Base-by-base conservation (phyloP, 1,140 invertebrate genomes). In the Drosophila varians region DNA sequence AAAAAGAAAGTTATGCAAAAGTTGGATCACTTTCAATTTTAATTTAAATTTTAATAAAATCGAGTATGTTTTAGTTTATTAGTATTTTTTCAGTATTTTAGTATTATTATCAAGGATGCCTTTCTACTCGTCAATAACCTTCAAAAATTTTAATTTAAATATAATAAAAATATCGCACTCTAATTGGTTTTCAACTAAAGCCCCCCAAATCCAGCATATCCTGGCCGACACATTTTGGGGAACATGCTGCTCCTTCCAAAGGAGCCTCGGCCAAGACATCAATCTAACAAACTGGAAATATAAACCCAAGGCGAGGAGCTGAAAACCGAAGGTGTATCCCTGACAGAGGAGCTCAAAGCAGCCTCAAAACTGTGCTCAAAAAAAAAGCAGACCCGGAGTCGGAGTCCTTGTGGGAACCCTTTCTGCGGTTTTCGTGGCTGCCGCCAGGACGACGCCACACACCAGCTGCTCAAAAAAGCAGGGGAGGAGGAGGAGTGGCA, bases 371-470 rank as follows among this genome's bases (percentile, higher is more conserved):
- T 19, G 55, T 7, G 34, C 11, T 18, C 45, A 5, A 40, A 40
- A 25, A 53, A 19, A 3, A 9, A 11, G 3, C 1, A 26, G 6
- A 14, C 36, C 36, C 4, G 36, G 12, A 38, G 36, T 5, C 16
- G 38, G 14, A 7, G 38, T 42, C 38, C 16, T 26, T 19, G 5
- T 34, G 12, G 28, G 43, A 47, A 65, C 34, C 56, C 43, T 65
- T 71, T 71, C 34, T 26, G 28, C 36, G 47, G 58, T 38, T 46
- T 18, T 52, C 25, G 68, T 38, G 53, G 65, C 26, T 34, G 64
- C 45, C 68, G 64, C 40, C 68, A 28, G 55, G 42, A 42, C 55
- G 69, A 43, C 66, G 55, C 66, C 69, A 36, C 14, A 34, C 19
- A 52, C 31, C 68, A 70, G 53, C 64, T 71, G 68, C 38, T 34